These are phyloP conservation scores for Harpegnathos saltator DNA, from an alignment of 1,140 invertebrate genomes.

Conservation along the genomic window DNA sequence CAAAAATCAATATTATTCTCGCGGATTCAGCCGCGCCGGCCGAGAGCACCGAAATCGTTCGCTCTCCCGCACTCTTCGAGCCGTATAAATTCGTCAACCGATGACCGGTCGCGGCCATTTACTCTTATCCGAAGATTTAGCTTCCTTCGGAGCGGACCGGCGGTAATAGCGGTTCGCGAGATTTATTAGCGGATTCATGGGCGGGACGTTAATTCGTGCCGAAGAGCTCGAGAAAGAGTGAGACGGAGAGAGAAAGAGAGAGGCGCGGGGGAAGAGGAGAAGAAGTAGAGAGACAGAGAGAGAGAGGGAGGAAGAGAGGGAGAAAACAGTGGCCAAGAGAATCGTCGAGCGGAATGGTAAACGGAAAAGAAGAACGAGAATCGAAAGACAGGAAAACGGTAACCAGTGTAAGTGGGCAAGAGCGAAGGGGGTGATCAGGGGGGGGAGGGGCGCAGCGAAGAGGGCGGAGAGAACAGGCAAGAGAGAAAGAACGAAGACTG, in stretches of 20 bases:
- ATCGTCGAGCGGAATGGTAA: slow-evolving; percentile 27
- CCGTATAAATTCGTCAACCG: slow-evolving; percentile 69
- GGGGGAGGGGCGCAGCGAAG: not conserved
- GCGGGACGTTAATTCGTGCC: slow-evolving; percentile 73
- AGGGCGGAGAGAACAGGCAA: slow-evolving; percentile 1
- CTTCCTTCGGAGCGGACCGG: slow-evolving; percentile 57
- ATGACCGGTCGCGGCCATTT: slow-evolving; percentile 58
- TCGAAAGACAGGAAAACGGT: slow-evolving; percentile 35
- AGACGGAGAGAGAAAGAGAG: not conserved
- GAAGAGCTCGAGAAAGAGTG: slow-evolving; percentile 33
- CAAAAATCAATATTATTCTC: slow-evolving; percentile 58
- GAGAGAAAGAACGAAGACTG: slow-evolving; percentile 3
- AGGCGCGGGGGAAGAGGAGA: not conserved
- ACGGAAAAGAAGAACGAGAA: slow-evolving; percentile 22
- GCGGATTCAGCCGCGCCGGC: slow-evolving; percentile 26
- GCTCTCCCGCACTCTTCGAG: not conserved
- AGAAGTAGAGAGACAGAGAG: not conserved
- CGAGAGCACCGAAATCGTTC: slow-evolving; percentile 32
- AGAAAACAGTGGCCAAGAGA: slow-evolving; percentile 11
- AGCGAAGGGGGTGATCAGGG: too few species aligned
- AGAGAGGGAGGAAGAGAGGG: not conserved
- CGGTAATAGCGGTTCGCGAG: slow-evolving; percentile 67
- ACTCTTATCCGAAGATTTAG: slow-evolving; percentile 73
- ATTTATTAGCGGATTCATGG: slow-evolving; percentile 74
- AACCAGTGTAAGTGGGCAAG: slow-evolving; percentile 23